Percentiles rank a stretch among this genome's conserved stretches.
phyloP scores from a whole-genome alignment of 1,140 invertebrate species.

The Laupala kohalensis region DNA sequence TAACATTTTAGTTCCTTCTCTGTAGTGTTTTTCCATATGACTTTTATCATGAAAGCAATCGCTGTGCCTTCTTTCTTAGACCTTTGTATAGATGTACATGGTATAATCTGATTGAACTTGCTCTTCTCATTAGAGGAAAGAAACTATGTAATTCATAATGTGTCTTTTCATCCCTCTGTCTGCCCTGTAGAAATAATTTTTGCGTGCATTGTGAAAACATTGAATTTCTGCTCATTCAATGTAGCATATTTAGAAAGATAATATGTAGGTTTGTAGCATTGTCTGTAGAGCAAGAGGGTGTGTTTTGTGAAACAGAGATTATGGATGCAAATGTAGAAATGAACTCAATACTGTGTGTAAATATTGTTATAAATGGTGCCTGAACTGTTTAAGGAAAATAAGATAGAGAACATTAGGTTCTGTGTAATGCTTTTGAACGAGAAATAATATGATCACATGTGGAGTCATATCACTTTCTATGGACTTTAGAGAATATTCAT shows the following conservation, averaged over 20 bases:
- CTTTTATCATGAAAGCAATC: constrained; percentile 4
- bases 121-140: background rate
- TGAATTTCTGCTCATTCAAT: background rate
- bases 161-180: background rate
- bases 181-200: background rate
- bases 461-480: constrained; percentile 11
- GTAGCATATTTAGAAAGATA: background rate
- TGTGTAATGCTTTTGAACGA: background rate
- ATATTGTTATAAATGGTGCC: constrained; percentile 8
- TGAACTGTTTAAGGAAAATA: background rate
- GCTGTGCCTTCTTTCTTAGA: constrained; percentile 7
- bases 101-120: background rate
- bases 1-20: background rate
- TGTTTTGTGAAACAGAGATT: background rate
- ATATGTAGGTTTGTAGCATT: background rate
- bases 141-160: background rate
- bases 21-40: background rate
- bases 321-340: constrained; percentile 1
- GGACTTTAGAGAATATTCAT: constrained; percentile 3
- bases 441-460: background rate
- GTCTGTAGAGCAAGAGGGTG: background rate
- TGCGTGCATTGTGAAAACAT: background rate
- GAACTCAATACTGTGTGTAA: background rate
- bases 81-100: background rate
- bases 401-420: background rate